Conservation (phyloP, 2,888 invertebrate genomes). For the Congeria kusceri region DNA sequence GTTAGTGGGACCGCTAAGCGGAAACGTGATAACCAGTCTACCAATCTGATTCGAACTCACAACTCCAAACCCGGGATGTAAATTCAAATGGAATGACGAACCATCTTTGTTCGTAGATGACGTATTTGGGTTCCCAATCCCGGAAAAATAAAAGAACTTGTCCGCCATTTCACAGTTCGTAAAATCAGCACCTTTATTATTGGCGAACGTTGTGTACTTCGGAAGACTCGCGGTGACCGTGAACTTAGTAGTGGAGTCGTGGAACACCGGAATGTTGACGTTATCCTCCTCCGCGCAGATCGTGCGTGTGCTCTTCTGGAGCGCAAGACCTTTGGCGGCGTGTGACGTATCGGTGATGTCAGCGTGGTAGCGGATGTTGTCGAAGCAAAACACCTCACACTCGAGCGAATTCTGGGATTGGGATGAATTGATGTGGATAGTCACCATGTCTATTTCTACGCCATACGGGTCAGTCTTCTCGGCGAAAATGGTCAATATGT, state of each 20-base stretch:
- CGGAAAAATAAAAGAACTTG: constrained; percentile 58
- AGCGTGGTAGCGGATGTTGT: constrained; percentile 45
- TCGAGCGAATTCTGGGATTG: constrained; percentile 57
- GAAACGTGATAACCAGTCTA: constrained; percentile 50
- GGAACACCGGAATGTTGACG: constrained; percentile 72
- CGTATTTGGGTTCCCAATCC: constrained; percentile 23
- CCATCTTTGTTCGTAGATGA: not conserved
- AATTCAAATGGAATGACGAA: not conserved
- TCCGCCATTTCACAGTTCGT: constrained; percentile 54
- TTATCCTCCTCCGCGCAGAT: constrained; percentile 76
- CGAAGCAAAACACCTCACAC: constrained; percentile 68
- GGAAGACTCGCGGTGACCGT: constrained; percentile 69
- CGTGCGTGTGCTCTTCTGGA: constrained; percentile 64
- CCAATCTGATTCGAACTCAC: constrained; percentile 9
- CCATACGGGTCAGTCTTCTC: constrained; percentile 62
- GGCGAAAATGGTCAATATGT: constrained; percentile 53
- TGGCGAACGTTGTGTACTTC: constrained; percentile 66
- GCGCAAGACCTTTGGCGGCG: not conserved
- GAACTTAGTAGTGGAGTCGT: constrained; percentile 44
- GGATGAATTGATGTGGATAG: constrained; percentile 48
- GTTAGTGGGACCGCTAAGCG: constrained; percentile 55
- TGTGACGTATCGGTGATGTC: not conserved
- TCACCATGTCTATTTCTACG: constrained; percentile 69
- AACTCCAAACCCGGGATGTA: not conserved
- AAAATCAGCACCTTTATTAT: constrained; percentile 61